Evolutionary conservation across 2,797 vertebrate species (phyloP).

Genomic region (Myotis findleyi): DNA sequence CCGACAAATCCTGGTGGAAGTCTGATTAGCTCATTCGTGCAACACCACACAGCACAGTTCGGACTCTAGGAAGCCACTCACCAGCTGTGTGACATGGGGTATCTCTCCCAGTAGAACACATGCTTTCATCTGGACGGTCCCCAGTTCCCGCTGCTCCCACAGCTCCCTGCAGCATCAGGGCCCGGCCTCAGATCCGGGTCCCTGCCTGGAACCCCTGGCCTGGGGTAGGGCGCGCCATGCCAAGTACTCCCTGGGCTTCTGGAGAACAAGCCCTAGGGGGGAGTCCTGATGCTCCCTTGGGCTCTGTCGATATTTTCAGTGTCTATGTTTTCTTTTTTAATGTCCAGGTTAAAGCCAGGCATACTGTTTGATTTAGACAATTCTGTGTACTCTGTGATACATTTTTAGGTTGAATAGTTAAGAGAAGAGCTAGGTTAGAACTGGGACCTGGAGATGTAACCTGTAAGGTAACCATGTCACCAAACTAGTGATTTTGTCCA

Average conservation of each 20-base stretch:
- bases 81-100: background rate
- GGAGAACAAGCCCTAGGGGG: background rate
- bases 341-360: background rate
- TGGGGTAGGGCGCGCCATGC: rapidly evolving
- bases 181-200: too few species aligned
- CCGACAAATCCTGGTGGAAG: background rate
- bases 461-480: background rate
- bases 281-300: background rate
- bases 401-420: background rate
- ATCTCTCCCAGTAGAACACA: background rate
- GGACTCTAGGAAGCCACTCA: background rate
- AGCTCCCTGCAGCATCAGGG: background rate
- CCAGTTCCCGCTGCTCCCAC: background rate
- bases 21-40: background rate
- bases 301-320: background rate
- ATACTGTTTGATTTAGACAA: background rate
- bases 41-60: background rate
- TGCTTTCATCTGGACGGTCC: background rate
- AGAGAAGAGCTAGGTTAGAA: background rate
- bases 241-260: background rate
- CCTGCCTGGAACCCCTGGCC: background rate
- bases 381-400: background rate
- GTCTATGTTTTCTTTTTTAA: background rate
- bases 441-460: background rate
- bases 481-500: constrained; percentile 2